Evolutionary conservation across 2,797 vertebrate genomes (phyloP).

Genomic region (Selene dorsalis): DNA sequence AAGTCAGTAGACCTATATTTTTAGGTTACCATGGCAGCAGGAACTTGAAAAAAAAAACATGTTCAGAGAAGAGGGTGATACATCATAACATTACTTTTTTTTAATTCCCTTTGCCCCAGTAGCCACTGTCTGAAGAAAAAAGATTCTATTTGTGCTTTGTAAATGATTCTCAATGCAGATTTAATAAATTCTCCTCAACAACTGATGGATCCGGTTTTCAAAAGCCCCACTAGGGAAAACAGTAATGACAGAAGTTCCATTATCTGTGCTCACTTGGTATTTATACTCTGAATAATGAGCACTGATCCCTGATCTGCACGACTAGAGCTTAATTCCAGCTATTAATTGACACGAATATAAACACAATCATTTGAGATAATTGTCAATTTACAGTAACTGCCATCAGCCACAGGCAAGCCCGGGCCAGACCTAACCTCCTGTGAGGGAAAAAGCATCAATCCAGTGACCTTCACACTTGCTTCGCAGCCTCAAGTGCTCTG

Average conservation of each 20-base stretch:
- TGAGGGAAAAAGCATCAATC: conserved; percentile 49
- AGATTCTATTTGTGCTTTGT: conserved; percentile 22
- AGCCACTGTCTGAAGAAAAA: conserved; percentile 1
- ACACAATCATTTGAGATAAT: conserved; percentile 63
- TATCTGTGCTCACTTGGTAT: conserved; percentile 42
- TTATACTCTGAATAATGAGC: conserved; percentile 54
- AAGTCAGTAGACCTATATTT: conserved; percentile 84
- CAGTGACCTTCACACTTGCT: conserved; percentile 72
- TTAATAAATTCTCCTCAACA: conserved; percentile 44
- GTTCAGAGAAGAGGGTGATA: conserved; percentile 56
- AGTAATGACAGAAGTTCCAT: conserved; percentile 43
- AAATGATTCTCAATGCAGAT: conserved; percentile 27
- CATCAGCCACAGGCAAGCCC: conserved; percentile 36
- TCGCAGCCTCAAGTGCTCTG: conserved; percentile 45
- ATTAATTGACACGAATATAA: conserved; percentile 62
- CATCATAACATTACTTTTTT: conserved; percentile 63
- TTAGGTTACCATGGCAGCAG: conserved; percentile 84
- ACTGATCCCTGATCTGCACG: conserved; percentile 50
- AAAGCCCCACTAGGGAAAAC: conserved; percentile 24
- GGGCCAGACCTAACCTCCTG: conserved; percentile 49
- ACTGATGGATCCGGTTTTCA: conserved; percentile 34
- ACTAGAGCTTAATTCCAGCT: conserved; percentile 45
- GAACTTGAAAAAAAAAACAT: conserved; percentile 50
- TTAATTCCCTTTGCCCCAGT: conserved; percentile 40
- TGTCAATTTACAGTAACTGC: conserved; percentile 59